Evolutionary conservation across 2,888 invertebrate species (phyloP).

Genomic region (Erebia palarica): DNA sequence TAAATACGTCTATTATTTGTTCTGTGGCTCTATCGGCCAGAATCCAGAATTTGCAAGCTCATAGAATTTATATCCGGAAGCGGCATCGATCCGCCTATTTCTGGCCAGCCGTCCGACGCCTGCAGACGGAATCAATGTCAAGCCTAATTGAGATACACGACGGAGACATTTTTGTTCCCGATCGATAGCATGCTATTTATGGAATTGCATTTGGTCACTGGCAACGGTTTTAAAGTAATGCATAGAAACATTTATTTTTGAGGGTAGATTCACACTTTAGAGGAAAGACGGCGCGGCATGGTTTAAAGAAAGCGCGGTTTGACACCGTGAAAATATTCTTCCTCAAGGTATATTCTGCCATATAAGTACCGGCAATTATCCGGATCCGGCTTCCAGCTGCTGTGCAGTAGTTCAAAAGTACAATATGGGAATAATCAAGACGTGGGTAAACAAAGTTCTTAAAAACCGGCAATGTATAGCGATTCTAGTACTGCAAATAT

Average conservation of each 20-base stretch:
- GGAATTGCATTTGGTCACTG: conserved; percentile 9
- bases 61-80: conserved; percentile 35
- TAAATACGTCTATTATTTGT: not conserved
- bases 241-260: not conserved
- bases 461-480: too few species aligned
- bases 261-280: not conserved
- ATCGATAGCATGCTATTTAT: conserved; percentile 50
- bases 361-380: too few species aligned
- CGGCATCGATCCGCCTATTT: conserved; percentile 56
- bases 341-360: too few species aligned
- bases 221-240: not conserved
- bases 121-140: conserved; percentile 74
- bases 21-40: not conserved
- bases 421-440: too few species aligned
- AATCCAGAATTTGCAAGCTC: conserved; percentile 26
- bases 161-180: conserved; percentile 61
- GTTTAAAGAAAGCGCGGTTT: too few species aligned
- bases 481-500: too few species aligned
- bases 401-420: too few species aligned
- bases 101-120: conserved; percentile 51
- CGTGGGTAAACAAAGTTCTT: too few species aligned
- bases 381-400: too few species aligned
- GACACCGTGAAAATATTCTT: too few species aligned
- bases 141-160: conserved; percentile 65
- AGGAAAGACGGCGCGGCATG: too few species aligned